A percentile compares a stretch with the other conserved stretches of the same genome.
Evolutionary conservation across 2,113 vertebrate genomes (phyloP).

Genomic region (Anser brachyrhynchus): DNA sequence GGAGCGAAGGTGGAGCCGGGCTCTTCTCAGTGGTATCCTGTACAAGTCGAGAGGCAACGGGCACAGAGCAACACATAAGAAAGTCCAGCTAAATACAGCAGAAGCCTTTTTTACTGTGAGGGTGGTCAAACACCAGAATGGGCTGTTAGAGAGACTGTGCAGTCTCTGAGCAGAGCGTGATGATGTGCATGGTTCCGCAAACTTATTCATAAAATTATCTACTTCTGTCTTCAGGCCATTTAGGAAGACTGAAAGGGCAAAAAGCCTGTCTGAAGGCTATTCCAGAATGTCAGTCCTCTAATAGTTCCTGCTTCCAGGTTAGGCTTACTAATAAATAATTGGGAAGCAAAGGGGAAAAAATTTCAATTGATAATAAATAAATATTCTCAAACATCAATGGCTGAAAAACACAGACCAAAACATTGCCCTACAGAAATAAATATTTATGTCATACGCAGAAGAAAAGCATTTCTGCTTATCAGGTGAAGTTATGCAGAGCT

Average conservation of each 20-base stretch:
- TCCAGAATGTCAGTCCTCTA: not conserved
- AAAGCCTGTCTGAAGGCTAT: not conserved
- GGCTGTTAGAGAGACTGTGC: not conserved
- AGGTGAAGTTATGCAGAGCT: not conserved
- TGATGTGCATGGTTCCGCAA: not conserved
- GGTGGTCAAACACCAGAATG: not conserved
- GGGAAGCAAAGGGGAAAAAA: not conserved
- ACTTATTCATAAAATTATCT: not conserved
- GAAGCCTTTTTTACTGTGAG: not conserved
- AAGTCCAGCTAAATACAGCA: not conserved
- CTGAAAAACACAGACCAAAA: not conserved
- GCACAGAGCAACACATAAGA: not conserved
- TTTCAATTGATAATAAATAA: not conserved
- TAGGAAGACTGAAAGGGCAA: not conserved
- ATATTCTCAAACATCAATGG: not conserved
- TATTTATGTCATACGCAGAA: not conserved
- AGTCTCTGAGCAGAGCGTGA: rapidly evolving
- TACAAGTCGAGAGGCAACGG: rapidly evolving
- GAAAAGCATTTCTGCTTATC: not conserved
- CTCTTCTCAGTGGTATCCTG: not conserved
- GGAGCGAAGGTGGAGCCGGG: not conserved
- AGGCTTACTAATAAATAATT: not conserved
- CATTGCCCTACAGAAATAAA: not conserved
- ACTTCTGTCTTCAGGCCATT: not conserved
- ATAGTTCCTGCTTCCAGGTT: not conserved